Evolutionary conservation across 1,140 invertebrate genomes (phyloP).

Genomic region (Drosophila oshimai): DNA sequence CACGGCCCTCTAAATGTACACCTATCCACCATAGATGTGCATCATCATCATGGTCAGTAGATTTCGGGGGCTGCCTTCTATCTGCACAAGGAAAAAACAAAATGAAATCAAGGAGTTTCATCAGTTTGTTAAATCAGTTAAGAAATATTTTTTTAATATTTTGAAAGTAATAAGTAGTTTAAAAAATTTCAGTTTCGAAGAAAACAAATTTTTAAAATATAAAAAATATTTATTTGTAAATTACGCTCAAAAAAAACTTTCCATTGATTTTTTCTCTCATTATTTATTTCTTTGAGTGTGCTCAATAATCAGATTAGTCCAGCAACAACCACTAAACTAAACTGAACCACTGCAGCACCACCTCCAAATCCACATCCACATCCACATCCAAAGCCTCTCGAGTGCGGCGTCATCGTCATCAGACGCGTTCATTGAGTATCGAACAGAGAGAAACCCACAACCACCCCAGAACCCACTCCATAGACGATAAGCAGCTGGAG

Average conservation of each 20-base stretch:
- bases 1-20: neutral
- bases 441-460: conserved; percentile 29
- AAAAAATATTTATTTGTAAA: too few species aligned
- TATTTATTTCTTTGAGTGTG: neutral
- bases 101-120: too few species aligned
- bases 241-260: too few species aligned
- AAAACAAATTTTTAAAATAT: too few species aligned
- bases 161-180: too few species aligned
- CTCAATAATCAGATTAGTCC: conserved; percentile 44
- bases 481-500: conserved; percentile 66
- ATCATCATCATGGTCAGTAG: conserved; percentile 69
- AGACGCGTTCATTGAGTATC: conserved; percentile 63
- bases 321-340: conserved; percentile 22
- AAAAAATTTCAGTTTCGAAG: too few species aligned
- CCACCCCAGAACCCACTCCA: conserved; percentile 14
- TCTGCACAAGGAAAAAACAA: neutral
- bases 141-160: too few species aligned
- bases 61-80: conserved; percentile 32
- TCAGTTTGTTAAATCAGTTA: too few species aligned
- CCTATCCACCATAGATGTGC: conserved; percentile 34
- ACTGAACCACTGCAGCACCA: neutral
- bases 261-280: too few species aligned
- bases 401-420: conserved; percentile 38
- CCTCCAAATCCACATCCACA: neutral
- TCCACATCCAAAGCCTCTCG: neutral